phyloP scores from a whole-genome alignment of 2,113 vertebrate species.

The Caranx melampygus region DNA sequence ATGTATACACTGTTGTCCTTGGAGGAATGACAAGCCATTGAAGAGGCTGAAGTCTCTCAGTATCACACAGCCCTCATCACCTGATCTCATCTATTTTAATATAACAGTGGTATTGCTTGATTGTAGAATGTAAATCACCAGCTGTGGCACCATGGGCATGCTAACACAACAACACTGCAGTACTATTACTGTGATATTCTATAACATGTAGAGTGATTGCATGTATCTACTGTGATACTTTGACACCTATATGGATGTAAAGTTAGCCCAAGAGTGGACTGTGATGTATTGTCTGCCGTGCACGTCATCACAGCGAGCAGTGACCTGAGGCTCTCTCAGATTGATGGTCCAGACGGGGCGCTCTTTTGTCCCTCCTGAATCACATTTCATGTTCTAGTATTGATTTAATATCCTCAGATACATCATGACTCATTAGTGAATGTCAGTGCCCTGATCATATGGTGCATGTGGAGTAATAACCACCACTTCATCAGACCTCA shows the following conservation, averaged over 20 bases:
- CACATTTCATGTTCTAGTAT: slow-evolving; percentile 40
- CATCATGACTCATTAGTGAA: slow-evolving; percentile 16
- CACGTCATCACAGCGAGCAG: background rate
- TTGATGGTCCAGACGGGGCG: slow-evolving; percentile 42
- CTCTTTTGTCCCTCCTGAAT: slow-evolving; percentile 33
- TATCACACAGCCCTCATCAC: slow-evolving; percentile 11
- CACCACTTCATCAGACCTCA: background rate
- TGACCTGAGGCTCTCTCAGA: slow-evolving; percentile 18
- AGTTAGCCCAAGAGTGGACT: background rate
- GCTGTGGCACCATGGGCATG: slow-evolving; percentile 10
- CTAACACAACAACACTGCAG: background rate
- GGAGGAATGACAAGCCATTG: slow-evolving; percentile 52
- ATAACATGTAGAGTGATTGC: background rate
- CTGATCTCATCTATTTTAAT: slow-evolving; percentile 56
- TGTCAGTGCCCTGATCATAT: background rate
- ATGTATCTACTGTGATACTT: background rate
- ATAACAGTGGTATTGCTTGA: background rate
- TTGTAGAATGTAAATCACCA: slow-evolving; percentile 37
- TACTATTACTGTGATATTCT: background rate
- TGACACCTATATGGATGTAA: background rate
- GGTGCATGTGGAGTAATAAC: background rate
- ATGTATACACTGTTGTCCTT: slow-evolving; percentile 35
- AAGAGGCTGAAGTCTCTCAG: slow-evolving; percentile 38
- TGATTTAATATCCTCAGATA: slow-evolving; percentile 28
- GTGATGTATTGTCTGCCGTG: slow-evolving; percentile 3